Conservation (phyloP, 2,113 vertebrate species). For the Malurus elegans region DNA sequence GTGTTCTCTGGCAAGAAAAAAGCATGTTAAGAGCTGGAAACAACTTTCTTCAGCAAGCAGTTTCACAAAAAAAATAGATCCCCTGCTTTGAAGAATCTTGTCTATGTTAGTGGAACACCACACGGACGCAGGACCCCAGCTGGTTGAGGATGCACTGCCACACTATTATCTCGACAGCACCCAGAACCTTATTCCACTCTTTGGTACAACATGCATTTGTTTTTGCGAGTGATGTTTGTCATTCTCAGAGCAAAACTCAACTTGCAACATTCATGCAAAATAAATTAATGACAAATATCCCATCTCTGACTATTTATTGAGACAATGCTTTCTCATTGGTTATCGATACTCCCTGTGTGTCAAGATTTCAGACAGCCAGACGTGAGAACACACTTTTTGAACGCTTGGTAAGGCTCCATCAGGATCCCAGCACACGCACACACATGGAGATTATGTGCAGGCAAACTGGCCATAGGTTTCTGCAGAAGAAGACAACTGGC, state of each 20-base stretch:
- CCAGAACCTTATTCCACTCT: background rate
- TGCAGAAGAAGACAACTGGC: fast-evolving
- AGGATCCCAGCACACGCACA: background rate
- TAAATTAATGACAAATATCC: background rate
- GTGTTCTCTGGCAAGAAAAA: background rate
- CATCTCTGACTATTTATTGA: background rate
- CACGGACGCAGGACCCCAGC: background rate
- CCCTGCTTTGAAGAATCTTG: background rate
- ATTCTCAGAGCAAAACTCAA: background rate
- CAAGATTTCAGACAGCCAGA: background rate
- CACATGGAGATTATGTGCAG: fast-evolving
- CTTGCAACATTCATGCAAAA: background rate
- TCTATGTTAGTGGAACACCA: background rate
- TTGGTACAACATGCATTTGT: background rate
- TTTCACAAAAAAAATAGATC: background rate
- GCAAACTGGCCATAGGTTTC: background rate
- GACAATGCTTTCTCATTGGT: background rate
- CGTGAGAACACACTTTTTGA: background rate
- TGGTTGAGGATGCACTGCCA: background rate
- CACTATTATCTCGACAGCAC: background rate
- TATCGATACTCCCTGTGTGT: background rate
- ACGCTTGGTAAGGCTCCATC: background rate
- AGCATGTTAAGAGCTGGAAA: background rate
- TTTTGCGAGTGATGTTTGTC: background rate
- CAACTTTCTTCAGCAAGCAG: background rate